Conservation (phyloP, 2,888 invertebrate genomes). For the Glyphotaelius pellucidus region DNA sequence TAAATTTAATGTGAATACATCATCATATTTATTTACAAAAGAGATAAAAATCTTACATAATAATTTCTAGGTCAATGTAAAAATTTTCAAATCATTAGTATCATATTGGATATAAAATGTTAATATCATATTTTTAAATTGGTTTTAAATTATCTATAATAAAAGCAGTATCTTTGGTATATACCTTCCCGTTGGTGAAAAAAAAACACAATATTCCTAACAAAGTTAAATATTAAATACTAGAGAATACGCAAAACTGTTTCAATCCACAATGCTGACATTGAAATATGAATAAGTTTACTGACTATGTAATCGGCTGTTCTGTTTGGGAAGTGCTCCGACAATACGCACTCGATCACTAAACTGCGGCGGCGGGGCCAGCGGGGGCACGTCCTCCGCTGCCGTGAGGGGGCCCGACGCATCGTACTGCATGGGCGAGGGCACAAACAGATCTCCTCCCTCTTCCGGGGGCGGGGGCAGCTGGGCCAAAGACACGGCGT, state of each 20-base stretch:
- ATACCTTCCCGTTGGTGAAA: conserved; percentile 52
- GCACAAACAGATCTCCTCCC: conserved; percentile 80
- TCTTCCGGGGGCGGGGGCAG: conserved; percentile 89
- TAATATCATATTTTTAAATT: conserved; percentile 46
- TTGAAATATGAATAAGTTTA: conserved; percentile 66
- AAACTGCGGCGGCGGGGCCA: conserved; percentile 94
- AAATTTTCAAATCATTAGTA: conserved; percentile 30
- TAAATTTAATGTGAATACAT: not conserved
- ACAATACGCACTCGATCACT: conserved; percentile 92
- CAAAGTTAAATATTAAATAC: conserved; percentile 34
- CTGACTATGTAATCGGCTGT: conserved; percentile 75
- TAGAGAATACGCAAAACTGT: conserved; percentile 19
- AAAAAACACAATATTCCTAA: conserved; percentile 47
- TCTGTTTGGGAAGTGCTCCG: conserved; percentile 87
- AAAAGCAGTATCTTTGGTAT: conserved; percentile 66
- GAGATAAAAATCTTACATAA: conserved; percentile 27
- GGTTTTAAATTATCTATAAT: conserved; percentile 56
- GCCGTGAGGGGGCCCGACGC: conserved; percentile 70
- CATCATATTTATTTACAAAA: conserved; percentile 43
- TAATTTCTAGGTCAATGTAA: conserved; percentile 42
- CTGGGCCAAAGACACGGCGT: conserved; percentile 86
- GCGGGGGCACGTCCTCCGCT: conserved; percentile 72
- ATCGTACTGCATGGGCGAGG: conserved; percentile 80
- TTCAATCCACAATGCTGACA: conserved; percentile 20
- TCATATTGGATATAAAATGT: conserved; percentile 44